These are phyloP conservation scores for Medauroidea extradentata DNA, from an alignment of 1,140 invertebrate genomes.

Conservation along the genomic window DNA sequence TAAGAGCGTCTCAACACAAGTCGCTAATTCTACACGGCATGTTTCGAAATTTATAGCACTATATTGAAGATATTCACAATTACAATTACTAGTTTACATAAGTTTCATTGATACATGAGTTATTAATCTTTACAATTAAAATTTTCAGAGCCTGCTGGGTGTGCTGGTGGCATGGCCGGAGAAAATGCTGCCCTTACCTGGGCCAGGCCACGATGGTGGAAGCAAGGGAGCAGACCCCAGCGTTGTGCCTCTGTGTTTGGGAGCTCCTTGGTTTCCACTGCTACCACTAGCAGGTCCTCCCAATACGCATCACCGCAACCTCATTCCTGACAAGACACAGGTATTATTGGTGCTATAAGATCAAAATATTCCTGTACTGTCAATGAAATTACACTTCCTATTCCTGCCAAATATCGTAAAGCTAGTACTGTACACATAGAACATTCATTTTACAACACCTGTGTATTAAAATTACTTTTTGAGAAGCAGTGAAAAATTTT, in stretches of 20 bases:
- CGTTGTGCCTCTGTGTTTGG: conserved; percentile 51
- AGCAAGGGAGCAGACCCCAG: conserved; percentile 52
- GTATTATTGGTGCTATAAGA: not conserved
- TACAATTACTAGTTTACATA: not conserved
- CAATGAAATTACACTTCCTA: no score
- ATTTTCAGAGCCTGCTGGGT: conserved; percentile 43
- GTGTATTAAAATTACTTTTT: no score
- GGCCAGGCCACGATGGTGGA: conserved; percentile 30
- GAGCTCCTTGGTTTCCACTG: conserved; percentile 63
- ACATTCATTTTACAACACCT: no score
- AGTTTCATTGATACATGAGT: not conserved
- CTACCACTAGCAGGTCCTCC: conserved; percentile 59
- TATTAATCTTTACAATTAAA: not conserved
- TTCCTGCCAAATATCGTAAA: no score
- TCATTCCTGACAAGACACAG: conserved; percentile 1
- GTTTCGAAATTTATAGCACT: not conserved
- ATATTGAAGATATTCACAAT: not conserved
- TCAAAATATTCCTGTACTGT: no score
- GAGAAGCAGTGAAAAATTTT: no score
- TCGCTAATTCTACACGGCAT: no score
- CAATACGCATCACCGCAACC: not conserved
- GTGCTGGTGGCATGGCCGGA: conserved; percentile 50
- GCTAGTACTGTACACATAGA: no score
- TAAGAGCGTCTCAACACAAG: no score
- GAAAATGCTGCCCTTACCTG: conserved; percentile 37